Evolutionary conservation across 2,888 invertebrate species (phyloP).

Genomic region (Thelaira solivaga): DNA sequence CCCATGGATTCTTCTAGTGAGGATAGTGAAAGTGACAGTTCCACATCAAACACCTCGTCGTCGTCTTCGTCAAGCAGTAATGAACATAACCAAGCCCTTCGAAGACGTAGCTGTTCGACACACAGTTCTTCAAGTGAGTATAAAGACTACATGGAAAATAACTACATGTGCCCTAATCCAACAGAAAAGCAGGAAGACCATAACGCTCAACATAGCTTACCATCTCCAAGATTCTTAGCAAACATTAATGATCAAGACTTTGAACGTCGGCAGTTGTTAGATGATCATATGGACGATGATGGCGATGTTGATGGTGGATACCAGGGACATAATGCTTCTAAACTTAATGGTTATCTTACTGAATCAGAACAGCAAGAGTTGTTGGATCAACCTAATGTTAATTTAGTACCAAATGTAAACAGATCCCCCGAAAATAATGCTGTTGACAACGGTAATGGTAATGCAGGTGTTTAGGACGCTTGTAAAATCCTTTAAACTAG

Average conservation of each 20-base stretch:
- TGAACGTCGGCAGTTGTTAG: slow-evolving; percentile 53
- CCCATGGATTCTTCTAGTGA: slow-evolving; percentile 77
- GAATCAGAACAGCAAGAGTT: not conserved
- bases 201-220: not conserved
- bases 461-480: not conserved
- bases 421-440: slow-evolving; percentile 7
- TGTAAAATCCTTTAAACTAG: slow-evolving; percentile 33
- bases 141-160: slow-evolving; percentile 60
- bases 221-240: not conserved
- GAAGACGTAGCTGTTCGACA: slow-evolving; percentile 67
- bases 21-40: slow-evolving; percentile 79
- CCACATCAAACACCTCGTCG: slow-evolving; percentile 78
- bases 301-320: slow-evolving; percentile 17
- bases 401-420: slow-evolving; percentile 5
- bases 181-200: slow-evolving; percentile 8
- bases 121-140: slow-evolving; percentile 67
- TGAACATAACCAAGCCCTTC: slow-evolving; percentile 57
- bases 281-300: slow-evolving; percentile 56
- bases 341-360: slow-evolving; percentile 18
- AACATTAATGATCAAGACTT: slow-evolving; percentile 27
- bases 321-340: slow-evolving; percentile 2
- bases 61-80: slow-evolving; percentile 67
- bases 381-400: not conserved
- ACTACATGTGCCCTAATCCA: slow-evolving; percentile 50
- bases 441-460: not conserved